Evolutionary conservation across 2,113 vertebrate species (phyloP), one percentile per base, ranked within the genome.

Genomic region (Ia io): DNA sequence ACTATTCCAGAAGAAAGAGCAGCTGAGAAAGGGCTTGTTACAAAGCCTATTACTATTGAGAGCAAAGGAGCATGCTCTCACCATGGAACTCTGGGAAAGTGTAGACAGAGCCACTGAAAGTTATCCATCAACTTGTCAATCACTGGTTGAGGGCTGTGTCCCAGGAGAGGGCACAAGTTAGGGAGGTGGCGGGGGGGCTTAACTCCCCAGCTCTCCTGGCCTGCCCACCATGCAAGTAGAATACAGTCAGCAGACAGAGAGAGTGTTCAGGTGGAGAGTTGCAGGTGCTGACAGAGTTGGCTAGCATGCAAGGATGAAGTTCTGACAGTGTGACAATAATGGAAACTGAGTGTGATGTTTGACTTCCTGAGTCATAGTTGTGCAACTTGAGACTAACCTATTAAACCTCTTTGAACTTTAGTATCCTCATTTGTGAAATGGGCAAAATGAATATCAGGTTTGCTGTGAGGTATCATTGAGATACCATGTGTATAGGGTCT

Each of bases 401-500:
- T 37, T 40, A 92, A 63, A n/a, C 35, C 67, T 69, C 65, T 77
- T 73, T 83, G n/a, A 63, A 42, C 9, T 49, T 65, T 47, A 35
- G n/a, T 84, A 67, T 88, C 65, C 35, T 93, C 14, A 16, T 63
- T 76, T 35, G 12, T 96, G 40, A 84, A 79, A 61, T 37, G 25
- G 47, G 2, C 11, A 32, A 42, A 79, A 77, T 47, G 9, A 83
- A 32, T 40, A 17, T 40, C n/a, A 32, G 20, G 4, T 74, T 49
- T 89, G 30, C 44, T 18, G 2, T 32, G n/a, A 22, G 22, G 2
- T 53, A 37, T 87, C 5, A 0, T 1, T 92, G 91, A 79, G 56
- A 88, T 69, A 32, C 42, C 5, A 1, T 10, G 16, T 47, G 0
- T 69, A 25, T 63, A 6, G 3, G 42, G 25, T 49, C 28, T 78